Evolutionary conservation across 64 coral and sea anemone genomes (phyloP).

Genomic region (Trachythela sp.): DNA sequence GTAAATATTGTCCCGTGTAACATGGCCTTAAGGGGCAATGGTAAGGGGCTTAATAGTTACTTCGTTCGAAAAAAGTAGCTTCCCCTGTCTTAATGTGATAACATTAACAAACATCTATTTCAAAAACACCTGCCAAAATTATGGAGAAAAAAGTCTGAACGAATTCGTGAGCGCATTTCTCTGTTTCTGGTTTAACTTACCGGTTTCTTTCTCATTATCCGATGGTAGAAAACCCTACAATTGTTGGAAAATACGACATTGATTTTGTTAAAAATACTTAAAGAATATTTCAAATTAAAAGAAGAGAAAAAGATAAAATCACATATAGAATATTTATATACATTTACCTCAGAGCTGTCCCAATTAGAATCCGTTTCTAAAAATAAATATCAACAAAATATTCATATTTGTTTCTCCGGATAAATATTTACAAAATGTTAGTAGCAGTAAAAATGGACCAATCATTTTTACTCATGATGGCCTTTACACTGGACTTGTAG

Average conservation of each 20-base stretch:
- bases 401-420: neutral
- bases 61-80: no score
- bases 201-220: neutral
- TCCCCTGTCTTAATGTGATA: no score
- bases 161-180: neutral
- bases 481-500: no score
- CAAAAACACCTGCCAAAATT: no score
- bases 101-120: no score
- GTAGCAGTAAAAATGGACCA: no score
- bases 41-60: no score
- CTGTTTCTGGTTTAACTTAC: no score
- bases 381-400: neutral
- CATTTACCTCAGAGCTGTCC: constrained; percentile 66
- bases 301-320: neutral
- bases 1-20: no score
- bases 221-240: neutral
- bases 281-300: neutral
- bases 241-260: no score
- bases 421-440: neutral
- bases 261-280: neutral
- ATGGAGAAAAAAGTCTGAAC: neutral
- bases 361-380: constrained; percentile 48
- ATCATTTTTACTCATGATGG: no score
- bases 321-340: neutral
- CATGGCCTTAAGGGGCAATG: no score